These are phyloP conservation scores for Temnothorax rugatulus DNA, from an alignment of 2,888 invertebrate species.

Conservation along the genomic window DNA sequence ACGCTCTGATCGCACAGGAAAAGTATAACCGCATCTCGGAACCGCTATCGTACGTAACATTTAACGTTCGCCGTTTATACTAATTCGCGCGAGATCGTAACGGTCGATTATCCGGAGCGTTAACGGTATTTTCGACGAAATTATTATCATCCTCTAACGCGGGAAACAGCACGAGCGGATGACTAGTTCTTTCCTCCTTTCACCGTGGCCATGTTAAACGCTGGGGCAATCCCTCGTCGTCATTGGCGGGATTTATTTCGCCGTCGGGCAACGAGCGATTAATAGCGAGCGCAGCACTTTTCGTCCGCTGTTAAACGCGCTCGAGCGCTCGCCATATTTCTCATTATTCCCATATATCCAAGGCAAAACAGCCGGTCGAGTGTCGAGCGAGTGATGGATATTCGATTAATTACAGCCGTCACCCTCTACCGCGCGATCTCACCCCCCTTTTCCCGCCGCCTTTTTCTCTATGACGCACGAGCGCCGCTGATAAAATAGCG, in stretches of 20 bases:
- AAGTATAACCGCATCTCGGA: background rate
- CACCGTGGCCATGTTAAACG: constrained; percentile 1
- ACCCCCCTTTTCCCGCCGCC: background rate
- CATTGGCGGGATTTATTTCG: constrained; percentile 38
- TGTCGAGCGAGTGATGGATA: constrained; percentile 57
- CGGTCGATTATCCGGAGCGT: constrained; percentile 39
- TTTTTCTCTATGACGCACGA: constrained; percentile 54
- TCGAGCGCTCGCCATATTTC: constrained; percentile 20
- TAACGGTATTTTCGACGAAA: constrained; percentile 38
- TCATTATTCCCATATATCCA: constrained; percentile 42
- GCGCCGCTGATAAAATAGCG: constrained; percentile 63
- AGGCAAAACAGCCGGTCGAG: constrained; percentile 37
- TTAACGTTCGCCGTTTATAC: constrained; percentile 36
- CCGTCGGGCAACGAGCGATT: constrained; percentile 50
- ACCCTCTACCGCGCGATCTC: constrained; percentile 22
- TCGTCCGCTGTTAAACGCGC: constrained; percentile 30
- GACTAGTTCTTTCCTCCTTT: constrained; percentile 15
- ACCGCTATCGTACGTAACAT: constrained; percentile 47
- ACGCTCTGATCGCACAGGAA: background rate
- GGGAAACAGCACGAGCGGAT: constrained; percentile 12
- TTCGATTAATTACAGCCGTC: constrained; percentile 64
- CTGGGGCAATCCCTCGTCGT: constrained; percentile 19
- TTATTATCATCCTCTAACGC: constrained; percentile 37
- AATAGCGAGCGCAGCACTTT: constrained; percentile 40
- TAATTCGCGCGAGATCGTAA: constrained; percentile 41